Evolutionary conservation across 2,113 vertebrate genomes (phyloP), one percentile per base, ranked within the genome.

Genomic region (Salvelinus sp.): DNA sequence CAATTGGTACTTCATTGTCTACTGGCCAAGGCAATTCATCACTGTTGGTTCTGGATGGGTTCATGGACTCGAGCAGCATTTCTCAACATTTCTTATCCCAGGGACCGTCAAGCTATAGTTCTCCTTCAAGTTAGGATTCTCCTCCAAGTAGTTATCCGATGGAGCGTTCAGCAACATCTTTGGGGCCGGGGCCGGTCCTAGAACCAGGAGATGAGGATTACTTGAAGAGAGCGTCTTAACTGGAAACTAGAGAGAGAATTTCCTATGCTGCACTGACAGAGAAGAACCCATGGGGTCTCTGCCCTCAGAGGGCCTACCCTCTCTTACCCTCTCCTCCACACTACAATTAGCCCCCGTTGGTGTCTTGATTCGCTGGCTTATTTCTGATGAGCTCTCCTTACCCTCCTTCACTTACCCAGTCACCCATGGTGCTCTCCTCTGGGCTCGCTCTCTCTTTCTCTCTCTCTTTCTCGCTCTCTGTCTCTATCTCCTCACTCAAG

Each of bases 321-420:
- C 58, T 16, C 50, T 16, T 54, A 16, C 50, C 50, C 50, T 54
- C 58, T 62, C n/a, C 58, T 62, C n/a, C 9, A 7, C 9, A 62
- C 6, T 22, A 62, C 58, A 23, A 62, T 62, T 62, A 62, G 58
- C 18, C 58, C n/a, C 58, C 0, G 14, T 57, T 22, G n/a, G 58
- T 23, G 58, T 62, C 58, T 23, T 22, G 58, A 62, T n/a, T 22
- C 58, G 0, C 58, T 62, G 58, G 58, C n/a, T 62, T 62, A 13
- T 5, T 33, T 13, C 27, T 71, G 4, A 44, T n/a, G 27, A 72
- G n/a, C 33, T 25, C 70, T n/a, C 30, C 28, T 60, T 74, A 66
- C 54, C 73, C 58, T 48, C 64, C 63, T 78, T 47, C 60, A 64
- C 28, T 69, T 28, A n/a, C 58, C 38, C 57, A 60, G 72, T 44